Evolutionary conservation across 1,140 invertebrate species (phyloP), one percentile per base, ranked within the genome.

Genomic region (Eriocheir sinensis): DNA sequence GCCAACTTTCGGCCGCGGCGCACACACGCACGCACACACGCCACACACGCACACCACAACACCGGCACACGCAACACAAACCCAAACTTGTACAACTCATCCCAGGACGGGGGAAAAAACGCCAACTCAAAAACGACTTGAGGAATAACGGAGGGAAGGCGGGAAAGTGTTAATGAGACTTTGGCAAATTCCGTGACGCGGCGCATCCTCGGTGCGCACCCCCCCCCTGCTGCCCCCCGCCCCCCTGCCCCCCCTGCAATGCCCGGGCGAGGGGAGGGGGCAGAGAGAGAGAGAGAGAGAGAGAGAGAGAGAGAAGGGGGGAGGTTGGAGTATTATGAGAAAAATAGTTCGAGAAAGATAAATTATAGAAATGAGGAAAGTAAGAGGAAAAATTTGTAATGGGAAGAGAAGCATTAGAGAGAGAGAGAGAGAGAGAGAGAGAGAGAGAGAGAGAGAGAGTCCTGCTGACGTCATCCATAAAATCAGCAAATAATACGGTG

Each of bases 341-440:
- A 27, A 72, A 27, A 72, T 12, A 72, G 53, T 12, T 12, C 12
- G 53, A 72, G 53, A 72, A 27, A 72, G 53, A 72, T 12, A 72
- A 27, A 72, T n/a, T n/a, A n/a, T n/a, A n/a, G n/a, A n/a, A n/a
- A n/a, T n/a, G n/a, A n/a, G n/a, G n/a, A n/a, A n/a, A n/a, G n/a
- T n/a, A n/a, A n/a, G n/a, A n/a, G n/a, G n/a, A n/a, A n/a, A n/a
- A n/a, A n/a, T n/a, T n/a, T n/a, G n/a, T n/a, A n/a, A n/a, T n/a
- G n/a, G n/a, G n/a, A n/a, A n/a, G n/a, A n/a, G n/a, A n/a, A n/a
- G n/a, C n/a, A n/a, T n/a, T n/a, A n/a, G n/a, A n/a, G n/a, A n/a
- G n/a, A n/a, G n/a, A n/a, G n/a, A n/a, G n/a, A n/a, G 53, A 72
- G 53, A 72, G 53, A 72, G 53, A 72, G 53, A 72, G 53, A 72